These are phyloP conservation scores for Prochilodus magdalenae DNA, from an alignment of 2,113 vertebrate genomes.

Conservation along the genomic window DNA sequence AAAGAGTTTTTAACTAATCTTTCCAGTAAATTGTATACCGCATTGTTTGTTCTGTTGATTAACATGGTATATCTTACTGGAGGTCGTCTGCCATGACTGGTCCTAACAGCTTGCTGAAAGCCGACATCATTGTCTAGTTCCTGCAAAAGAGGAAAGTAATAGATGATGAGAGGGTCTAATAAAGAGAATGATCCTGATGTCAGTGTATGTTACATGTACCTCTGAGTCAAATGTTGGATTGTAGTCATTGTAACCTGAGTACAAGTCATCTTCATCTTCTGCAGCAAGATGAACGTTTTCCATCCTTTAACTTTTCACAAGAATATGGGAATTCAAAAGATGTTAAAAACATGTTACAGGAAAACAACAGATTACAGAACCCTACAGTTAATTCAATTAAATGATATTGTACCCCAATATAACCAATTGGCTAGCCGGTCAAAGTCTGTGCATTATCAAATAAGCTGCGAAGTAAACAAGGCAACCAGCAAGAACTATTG, in stretches of 20 bases:
- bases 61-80: conserved; percentile 78
- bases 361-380: too few relatives aligned
- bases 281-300: conserved; percentile 87
- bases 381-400: too few relatives aligned
- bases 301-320: conserved; percentile 71
- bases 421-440: too few relatives aligned
- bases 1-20: not conserved
- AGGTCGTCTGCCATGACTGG: conserved; percentile 93
- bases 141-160: conserved; percentile 70
- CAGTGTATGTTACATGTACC: conserved; percentile 71
- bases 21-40: not conserved
- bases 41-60: not conserved
- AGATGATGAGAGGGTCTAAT: not conserved
- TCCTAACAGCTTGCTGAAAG: conserved; percentile 92
- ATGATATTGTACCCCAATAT: too few relatives aligned
- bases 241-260: conserved; percentile 97
- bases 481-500: too few relatives aligned
- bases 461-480: too few relatives aligned
- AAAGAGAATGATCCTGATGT: not conserved
- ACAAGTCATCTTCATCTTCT: conserved; percentile 91
- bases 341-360: not conserved
- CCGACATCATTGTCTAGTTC: conserved; percentile 92
- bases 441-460: too few relatives aligned
- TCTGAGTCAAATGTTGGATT: conserved; percentile 93
- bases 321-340: not conserved